phyloP scores from a whole-genome alignment of 1,140 invertebrate genomes.

The Drosophila orosa region DNA sequence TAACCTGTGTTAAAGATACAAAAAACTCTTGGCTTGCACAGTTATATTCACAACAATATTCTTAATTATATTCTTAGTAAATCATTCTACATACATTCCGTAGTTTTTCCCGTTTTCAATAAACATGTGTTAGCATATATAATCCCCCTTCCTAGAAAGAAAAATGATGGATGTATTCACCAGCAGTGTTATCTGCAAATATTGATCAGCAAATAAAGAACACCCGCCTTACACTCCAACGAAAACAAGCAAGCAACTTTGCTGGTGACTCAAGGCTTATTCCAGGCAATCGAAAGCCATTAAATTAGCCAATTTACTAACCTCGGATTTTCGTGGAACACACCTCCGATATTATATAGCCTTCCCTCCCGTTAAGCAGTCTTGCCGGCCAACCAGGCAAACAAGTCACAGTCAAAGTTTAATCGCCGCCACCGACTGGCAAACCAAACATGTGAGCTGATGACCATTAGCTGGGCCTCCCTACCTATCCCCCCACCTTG shows the following conservation, averaged over 20 bases:
- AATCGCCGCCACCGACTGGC: conserved; percentile 32
- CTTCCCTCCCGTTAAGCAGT: conserved; percentile 19
- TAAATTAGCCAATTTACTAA: conserved; percentile 15
- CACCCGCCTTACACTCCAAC: not conserved
- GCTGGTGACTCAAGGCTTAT: conserved; percentile 20
- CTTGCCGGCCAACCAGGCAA: conserved; percentile 35
- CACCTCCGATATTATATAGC: conserved; percentile 22
- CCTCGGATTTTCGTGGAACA: conserved; percentile 13
- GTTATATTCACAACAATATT: no score
- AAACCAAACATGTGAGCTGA: conserved; percentile 33
- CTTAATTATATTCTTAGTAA: not conserved
- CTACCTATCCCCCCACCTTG: not conserved
- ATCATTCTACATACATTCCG: not conserved
- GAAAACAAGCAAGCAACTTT: conserved; percentile 11
- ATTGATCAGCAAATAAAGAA: conserved; percentile 40
- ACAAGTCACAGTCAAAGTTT: conserved; percentile 44
- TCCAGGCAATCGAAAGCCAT: conserved; percentile 16
- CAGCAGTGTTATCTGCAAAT: conserved; percentile 18
- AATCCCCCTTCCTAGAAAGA: not conserved
- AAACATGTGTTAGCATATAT: conserved; percentile 1
- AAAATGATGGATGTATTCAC: conserved; percentile 18
- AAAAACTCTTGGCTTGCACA: not conserved
- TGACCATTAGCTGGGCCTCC: conserved; percentile 27
- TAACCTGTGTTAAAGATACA: not conserved
- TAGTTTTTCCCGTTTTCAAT: not conserved